These are phyloP conservation scores for Lasioglossum pauxillum DNA, from an alignment of 2,888 invertebrate genomes.

Conservation along the genomic window DNA sequence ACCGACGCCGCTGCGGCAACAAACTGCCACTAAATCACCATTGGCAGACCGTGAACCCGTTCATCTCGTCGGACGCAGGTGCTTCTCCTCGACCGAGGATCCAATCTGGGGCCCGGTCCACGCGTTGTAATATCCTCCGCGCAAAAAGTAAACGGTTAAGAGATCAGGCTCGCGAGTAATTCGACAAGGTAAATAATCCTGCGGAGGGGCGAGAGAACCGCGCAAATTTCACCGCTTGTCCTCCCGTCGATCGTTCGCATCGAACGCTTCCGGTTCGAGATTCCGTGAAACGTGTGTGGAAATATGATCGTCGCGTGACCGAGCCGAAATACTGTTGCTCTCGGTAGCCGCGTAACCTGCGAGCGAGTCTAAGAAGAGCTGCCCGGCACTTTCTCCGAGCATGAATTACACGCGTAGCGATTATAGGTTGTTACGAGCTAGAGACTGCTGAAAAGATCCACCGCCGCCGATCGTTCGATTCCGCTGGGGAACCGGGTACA, in stretches of 20 bases:
- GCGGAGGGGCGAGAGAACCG: not conserved
- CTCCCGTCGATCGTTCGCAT: not conserved
- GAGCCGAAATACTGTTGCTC: constrained; percentile 27
- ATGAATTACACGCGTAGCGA: constrained; percentile 79
- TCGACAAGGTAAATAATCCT: constrained; percentile 31
- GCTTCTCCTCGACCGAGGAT: constrained; percentile 43
- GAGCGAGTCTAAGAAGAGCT: constrained; percentile 63
- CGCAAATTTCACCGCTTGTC: not conserved
- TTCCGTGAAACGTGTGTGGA: not conserved
- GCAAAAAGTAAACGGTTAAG: constrained; percentile 36
- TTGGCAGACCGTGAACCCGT: constrained; percentile 74
- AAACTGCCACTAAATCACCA: constrained; percentile 80
- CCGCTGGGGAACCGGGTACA: not conserved
- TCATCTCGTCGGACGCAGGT: constrained; percentile 66
- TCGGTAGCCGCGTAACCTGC: constrained; percentile 66
- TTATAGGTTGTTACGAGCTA: constrained; percentile 78
- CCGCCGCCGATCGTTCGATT: constrained; percentile 67
- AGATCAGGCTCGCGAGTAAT: constrained; percentile 33
- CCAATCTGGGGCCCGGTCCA: constrained; percentile 34
- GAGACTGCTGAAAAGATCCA: constrained; percentile 59
- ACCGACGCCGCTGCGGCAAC: constrained; percentile 70
- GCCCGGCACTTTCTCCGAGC: constrained; percentile 71
- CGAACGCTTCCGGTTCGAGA: not conserved
- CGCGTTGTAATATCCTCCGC: constrained; percentile 34
- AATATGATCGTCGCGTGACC: not conserved